Base-by-base conservation (phyloP, 1,140 invertebrate genomes). In the Lethrus apterus region DNA sequence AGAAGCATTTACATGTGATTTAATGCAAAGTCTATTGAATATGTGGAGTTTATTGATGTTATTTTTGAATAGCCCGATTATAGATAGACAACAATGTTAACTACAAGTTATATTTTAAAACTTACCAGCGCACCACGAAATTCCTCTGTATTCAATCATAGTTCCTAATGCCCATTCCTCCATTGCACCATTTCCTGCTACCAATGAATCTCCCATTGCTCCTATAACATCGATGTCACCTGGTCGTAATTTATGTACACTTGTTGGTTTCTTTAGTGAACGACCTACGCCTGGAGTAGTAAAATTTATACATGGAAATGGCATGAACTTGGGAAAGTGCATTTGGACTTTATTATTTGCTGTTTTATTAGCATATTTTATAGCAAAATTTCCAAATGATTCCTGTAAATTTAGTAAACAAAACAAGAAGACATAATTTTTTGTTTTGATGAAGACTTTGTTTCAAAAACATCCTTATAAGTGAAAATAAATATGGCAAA, bases 171-270 rank as follows among this genome's bases (percentile, higher is more conserved):
- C 78, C 54, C 74, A 84, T 50, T 80, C 76, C 44, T 86, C 84
- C 40, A 84, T 61, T 0, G 84, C 83, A 1, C 85, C 85, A 53
- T 80, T 87, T 19, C 78, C 85, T 3, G 84, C 86, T 0, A 84
- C 76, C 35, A 90, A 59, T 0, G 84, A 87, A 63, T 90, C 87
- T 4, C 87, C 87, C 38, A 90, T 72, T 1, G 84, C 84, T 4
- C 75, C 86, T 4, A 89, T 71, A 1, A 89, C 79, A 44, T 86
- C 79, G 24, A 89, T 83, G 60, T 89, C 86, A 7, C 76, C 81
- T 1, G 83, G 85, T 30, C 81, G 67, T 3, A 89, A 68, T 45
- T 65, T 59, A 60, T 85, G 79, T 8, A 84, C 82, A 33, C 63
- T 66, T 4, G 56, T 58, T 8, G 65, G 65, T 31, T 46, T 36